Conservation (phyloP, 1,140 invertebrate genomes). For the Hermetia illucens region DNA sequence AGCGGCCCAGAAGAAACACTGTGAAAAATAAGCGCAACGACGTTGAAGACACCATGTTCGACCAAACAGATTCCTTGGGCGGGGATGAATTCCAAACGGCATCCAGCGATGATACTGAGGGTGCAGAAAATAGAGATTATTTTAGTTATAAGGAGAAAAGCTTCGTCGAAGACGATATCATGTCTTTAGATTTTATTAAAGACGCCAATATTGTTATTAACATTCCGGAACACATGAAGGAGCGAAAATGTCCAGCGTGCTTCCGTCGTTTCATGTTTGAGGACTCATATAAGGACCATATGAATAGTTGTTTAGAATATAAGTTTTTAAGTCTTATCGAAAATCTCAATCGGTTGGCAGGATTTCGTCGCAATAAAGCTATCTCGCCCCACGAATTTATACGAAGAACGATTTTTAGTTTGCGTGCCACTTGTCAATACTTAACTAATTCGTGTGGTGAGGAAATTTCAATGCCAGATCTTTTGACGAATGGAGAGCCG, state of each 20-base stretch:
- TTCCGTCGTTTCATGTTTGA: conserved; percentile 27
- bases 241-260: conserved; percentile 24
- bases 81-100: conserved; percentile 15
- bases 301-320: conserved; percentile 22
- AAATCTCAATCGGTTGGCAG: conserved; percentile 15
- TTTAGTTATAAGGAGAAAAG: conserved; percentile 26
- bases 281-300: conserved; percentile 19
- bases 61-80: conserved; percentile 8
- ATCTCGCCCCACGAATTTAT: conserved; percentile 27
- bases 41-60: too few species aligned
- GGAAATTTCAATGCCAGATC: conserved; percentile 1
- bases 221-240: conserved; percentile 26
- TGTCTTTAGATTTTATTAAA: conserved; percentile 19
- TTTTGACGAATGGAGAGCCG: conserved; percentile 6
- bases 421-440: conserved; percentile 25
- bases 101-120: conserved; percentile 18
- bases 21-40: neutral
- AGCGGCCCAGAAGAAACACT: neutral
- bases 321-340: conserved; percentile 17
- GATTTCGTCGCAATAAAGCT: conserved; percentile 19
- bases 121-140: conserved; percentile 14
- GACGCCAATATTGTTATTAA: conserved; percentile 15
- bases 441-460: conserved; percentile 12
- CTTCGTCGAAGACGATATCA: conserved; percentile 28
- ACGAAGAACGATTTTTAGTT: conserved; percentile 21